These are phyloP conservation scores for Sebastes alutus DNA, from an alignment of 2,797 vertebrate species.

Conservation along the genomic window DNA sequence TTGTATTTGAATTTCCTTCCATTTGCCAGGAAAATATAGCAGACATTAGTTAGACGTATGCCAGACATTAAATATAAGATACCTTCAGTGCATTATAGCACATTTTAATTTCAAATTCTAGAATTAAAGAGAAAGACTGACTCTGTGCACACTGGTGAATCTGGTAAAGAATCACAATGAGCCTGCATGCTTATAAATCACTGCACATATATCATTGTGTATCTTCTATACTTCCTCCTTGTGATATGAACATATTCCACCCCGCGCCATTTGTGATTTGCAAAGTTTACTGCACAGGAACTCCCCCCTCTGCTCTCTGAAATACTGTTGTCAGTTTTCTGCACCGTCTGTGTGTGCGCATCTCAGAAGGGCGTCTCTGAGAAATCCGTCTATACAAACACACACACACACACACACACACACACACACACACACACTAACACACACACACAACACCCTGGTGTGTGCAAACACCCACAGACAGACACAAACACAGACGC, in stretches of 20 bases:
- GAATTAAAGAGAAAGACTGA: neutral
- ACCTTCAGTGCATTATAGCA: neutral
- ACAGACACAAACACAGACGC: slow-evolving; percentile 21
- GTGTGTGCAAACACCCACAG: slow-evolving; percentile 18
- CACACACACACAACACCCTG: neutral
- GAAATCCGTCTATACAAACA: neutral
- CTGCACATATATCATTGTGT: neutral
- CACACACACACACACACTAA: neutral
- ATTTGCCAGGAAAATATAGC: neutral
- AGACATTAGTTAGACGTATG: neutral
- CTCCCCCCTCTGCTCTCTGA: neutral
- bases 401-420: neutral
- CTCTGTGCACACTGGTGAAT: neutral
- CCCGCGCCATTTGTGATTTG: neutral
- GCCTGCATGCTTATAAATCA: neutral
- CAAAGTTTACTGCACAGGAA: neutral
- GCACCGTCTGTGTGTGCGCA: neutral
- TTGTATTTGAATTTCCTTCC: neutral
- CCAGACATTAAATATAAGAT: neutral
- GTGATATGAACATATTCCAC: neutral
- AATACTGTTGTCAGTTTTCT: neutral
- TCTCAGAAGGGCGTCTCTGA: neutral
- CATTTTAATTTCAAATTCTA: neutral
- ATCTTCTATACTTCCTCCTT: neutral
- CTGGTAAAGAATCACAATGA: neutral